These are phyloP conservation scores for Ochropleura plecta DNA, from an alignment of 2,888 invertebrate genomes.

Conservation along the genomic window DNA sequence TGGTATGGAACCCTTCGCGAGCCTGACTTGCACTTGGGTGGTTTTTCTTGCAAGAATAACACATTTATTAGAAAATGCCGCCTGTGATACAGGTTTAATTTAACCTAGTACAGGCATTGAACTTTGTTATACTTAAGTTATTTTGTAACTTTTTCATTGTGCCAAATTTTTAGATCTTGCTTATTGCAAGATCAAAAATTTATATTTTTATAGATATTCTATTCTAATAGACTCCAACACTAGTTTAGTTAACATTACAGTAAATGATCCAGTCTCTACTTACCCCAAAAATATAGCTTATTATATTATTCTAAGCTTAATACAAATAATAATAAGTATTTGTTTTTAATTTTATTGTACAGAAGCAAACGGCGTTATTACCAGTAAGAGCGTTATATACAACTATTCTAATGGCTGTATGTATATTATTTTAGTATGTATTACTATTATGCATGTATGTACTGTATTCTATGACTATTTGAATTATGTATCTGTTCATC, in stretches of 20 bases:
- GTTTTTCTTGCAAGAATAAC: too few species aligned
- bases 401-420: constrained; percentile 89
- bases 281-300: neutral
- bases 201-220: too few species aligned
- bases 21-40: too few species aligned
- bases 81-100: too few species aligned
- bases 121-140: too few species aligned
- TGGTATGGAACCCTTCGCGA: too few species aligned
- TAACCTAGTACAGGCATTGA: too few species aligned
- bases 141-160: too few species aligned
- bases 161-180: too few species aligned
- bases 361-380: constrained; percentile 87
- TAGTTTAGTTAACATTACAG: neutral
- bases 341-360: constrained; percentile 79
- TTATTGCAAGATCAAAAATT: too few species aligned
- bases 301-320: constrained; percentile 38
- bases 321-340: constrained; percentile 60
- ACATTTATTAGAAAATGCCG: too few species aligned
- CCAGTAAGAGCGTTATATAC: constrained; percentile 88
- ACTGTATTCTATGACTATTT: constrained; percentile 56
- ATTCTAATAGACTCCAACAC: neutral
- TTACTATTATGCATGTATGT: constrained; percentile 77
- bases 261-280: constrained; percentile 13
- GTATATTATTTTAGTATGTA: constrained; percentile 80
- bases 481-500: constrained; percentile 43